A percentile compares a stretch with the other conserved stretches of the same genome.
These are phyloP conservation scores for Noctua pronuba DNA, from an alignment of 2,888 invertebrate genomes.

Conservation along the genomic window DNA sequence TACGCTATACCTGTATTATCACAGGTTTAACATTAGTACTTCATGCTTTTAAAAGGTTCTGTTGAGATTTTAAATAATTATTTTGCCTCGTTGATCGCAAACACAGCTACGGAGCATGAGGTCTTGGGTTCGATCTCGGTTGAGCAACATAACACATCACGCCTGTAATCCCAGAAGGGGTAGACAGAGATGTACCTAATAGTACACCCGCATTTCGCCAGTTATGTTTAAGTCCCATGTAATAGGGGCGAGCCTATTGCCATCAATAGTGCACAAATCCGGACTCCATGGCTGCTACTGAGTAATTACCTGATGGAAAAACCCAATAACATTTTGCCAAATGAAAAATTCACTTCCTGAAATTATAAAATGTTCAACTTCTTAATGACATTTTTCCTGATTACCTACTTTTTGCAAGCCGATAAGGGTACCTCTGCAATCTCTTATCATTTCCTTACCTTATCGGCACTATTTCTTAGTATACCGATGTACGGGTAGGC, in stretches of 20 bases:
- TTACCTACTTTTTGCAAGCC: neutral
- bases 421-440: neutral
- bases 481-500: neutral
- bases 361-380: neutral
- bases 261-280: too few relatives aligned
- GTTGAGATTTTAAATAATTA: neutral
- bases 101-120: neutral
- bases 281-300: too few relatives aligned
- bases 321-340: too few relatives aligned
- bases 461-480: neutral
- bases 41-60: neutral
- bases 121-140: neutral
- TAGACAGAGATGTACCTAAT: too few relatives aligned
- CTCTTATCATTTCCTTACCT: neutral
- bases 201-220: too few relatives aligned
- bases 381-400: neutral
- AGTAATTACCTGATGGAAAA: too few relatives aligned
- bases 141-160: too few relatives aligned
- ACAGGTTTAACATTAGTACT: neutral
- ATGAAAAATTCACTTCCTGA: neutral
- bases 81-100: neutral
- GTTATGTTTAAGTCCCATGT: too few relatives aligned
- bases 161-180: too few relatives aligned
- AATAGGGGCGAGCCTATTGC: too few relatives aligned
- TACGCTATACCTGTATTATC: neutral